Evolutionary conservation across 2,113 vertebrate genomes (phyloP).

Genomic region (Puma concolor): DNA sequence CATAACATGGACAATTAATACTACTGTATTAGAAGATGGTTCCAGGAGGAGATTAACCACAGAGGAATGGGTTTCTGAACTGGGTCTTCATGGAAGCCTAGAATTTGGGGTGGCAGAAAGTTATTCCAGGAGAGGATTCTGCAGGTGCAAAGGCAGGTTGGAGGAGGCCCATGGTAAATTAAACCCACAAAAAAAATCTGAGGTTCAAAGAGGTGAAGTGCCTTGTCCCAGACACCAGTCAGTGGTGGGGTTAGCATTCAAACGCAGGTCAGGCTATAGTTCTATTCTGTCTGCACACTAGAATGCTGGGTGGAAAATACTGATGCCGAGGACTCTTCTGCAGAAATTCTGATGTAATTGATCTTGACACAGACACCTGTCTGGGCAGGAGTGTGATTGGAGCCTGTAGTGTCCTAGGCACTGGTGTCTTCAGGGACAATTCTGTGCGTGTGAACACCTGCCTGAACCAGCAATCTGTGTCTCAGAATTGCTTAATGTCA

Average conservation of each 20-base stretch:
- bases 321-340: background rate
- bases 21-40: background rate
- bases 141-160: background rate
- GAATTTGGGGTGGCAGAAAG: background rate
- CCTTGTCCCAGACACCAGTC: too few relatives aligned
- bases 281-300: too few relatives aligned
- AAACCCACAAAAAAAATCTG: background rate
- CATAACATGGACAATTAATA: background rate
- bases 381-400: background rate
- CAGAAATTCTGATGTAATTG: background rate
- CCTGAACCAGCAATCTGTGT: background rate
- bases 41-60: background rate
- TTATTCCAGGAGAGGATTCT: background rate
- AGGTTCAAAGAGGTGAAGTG: background rate
- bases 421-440: background rate
- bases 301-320: background rate
- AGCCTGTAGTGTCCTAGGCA: background rate
- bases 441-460: background rate
- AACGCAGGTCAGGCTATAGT: background rate
- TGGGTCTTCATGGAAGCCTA: background rate
- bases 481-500: background rate
- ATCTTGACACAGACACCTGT: background rate
- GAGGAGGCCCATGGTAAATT: background rate
- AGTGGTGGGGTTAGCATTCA: background rate
- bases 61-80: background rate